A percentile compares a stretch with the other conserved stretches of the same genome.
phyloP scores from a whole-genome alignment of 2,888 invertebrate genomes.

The Ischnura elegans region DNA sequence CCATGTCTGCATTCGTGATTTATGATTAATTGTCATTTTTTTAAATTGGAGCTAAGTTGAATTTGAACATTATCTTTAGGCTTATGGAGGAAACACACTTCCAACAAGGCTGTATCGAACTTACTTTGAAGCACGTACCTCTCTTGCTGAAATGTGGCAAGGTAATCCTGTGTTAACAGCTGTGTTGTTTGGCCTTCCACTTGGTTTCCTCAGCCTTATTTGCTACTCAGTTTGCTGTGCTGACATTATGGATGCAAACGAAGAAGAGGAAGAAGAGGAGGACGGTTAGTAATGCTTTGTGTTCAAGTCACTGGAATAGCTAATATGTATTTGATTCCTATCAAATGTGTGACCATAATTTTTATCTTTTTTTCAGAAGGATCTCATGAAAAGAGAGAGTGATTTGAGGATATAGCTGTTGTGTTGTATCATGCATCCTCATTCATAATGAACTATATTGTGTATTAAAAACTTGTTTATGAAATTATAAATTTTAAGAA shows the following conservation, averaged over 20 bases:
- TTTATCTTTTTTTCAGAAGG: constrained; percentile 10
- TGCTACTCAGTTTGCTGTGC: constrained; percentile 98
- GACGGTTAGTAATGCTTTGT: neutral
- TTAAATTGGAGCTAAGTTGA: neutral
- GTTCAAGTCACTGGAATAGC: neutral
- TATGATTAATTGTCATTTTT: too few relatives aligned
- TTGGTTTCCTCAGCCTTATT: constrained; percentile 95
- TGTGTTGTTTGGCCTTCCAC: constrained; percentile 95
- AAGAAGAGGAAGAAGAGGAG: constrained; percentile 83
- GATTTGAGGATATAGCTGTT: neutral
- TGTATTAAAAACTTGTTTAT: constrained; percentile 6
- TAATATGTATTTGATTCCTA: neutral
- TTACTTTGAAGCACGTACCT: constrained; percentile 90
- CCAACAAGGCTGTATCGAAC: constrained; percentile 88
- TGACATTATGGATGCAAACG: constrained; percentile 95
- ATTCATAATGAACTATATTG: constrained; percentile 26
- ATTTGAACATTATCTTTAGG: constrained; percentile 78
- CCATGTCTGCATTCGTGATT: too few relatives aligned
- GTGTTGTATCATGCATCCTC: constrained; percentile 25
- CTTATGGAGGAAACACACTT: constrained; percentile 91
- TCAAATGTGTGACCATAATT: neutral
- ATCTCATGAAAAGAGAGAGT: constrained; percentile 59
- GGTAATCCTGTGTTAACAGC: constrained; percentile 96
- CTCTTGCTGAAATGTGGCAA: constrained; percentile 91
- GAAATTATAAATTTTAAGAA: constrained; percentile 7